Evolutionary conservation across 2,113 vertebrate species (phyloP).

Genomic region (Tachysurus fulvidraco): DNA sequence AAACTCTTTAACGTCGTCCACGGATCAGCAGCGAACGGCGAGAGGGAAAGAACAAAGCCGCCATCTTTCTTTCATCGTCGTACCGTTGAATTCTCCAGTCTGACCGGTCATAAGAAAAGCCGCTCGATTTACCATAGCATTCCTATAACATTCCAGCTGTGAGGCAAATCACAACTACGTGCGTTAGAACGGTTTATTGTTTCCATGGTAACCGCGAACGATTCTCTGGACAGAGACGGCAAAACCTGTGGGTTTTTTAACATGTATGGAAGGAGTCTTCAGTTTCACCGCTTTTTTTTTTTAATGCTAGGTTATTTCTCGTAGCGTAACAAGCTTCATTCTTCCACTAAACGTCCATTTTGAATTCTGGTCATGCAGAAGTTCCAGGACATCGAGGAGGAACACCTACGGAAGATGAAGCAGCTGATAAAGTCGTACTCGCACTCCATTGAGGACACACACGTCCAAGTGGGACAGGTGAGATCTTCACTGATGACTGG

Average conservation of each 20-base stretch:
- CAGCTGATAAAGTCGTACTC: constrained; percentile 87
- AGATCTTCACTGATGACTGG: background rate
- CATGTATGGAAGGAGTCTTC: background rate
- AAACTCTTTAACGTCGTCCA: background rate
- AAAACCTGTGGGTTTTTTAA: background rate
- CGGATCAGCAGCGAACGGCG: background rate
- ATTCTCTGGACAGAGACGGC: background rate
- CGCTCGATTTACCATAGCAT: background rate
- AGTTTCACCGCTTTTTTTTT: background rate
- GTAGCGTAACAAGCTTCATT: background rate
- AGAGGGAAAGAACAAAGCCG: background rate
- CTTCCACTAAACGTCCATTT: background rate
- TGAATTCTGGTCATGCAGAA: constrained; percentile 67
- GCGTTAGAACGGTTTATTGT: background rate
- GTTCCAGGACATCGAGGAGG: constrained; percentile 90
- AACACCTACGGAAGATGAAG: constrained; percentile 89
- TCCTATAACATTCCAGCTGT: too few species aligned
- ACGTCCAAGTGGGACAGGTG: constrained; percentile 96
- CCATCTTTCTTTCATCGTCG: background rate
- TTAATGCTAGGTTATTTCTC: background rate
- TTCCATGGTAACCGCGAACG: background rate
- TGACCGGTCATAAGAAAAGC: too few species aligned
- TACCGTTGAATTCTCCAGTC: background rate
- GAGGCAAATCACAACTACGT: too few species aligned
- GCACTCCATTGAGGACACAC: constrained; percentile 92